A percentile compares a stretch with the other conserved stretches of the same genome.
These are phyloP conservation scores for Phortica okadai DNA, from an alignment of 2,888 invertebrate genomes.

Conservation along the genomic window DNA sequence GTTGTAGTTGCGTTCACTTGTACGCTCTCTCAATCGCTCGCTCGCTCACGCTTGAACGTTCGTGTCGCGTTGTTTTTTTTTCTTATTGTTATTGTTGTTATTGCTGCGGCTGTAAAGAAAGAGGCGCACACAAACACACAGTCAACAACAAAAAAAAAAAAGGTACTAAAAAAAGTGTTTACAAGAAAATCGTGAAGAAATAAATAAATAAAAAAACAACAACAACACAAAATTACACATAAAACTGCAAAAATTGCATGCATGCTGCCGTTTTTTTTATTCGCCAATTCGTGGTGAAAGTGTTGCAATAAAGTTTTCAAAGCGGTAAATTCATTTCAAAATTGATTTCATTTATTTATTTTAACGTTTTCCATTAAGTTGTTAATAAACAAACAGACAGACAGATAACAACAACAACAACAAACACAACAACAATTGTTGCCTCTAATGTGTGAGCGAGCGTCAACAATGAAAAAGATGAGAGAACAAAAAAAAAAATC, in stretches of 20 bases:
- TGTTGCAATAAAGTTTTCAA: constrained; percentile 20
- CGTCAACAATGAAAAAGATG: not conserved
- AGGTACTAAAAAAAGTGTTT: not conserved
- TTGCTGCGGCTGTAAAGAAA: not conserved
- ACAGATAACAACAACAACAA: not conserved
- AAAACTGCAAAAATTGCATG: constrained; percentile 22
- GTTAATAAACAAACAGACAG: not conserved
- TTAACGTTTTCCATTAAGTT: not conserved
- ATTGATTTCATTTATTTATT: not conserved
- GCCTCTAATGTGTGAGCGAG: not conserved
- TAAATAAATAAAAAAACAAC: not conserved
- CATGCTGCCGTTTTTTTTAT: not conserved
- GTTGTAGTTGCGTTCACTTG: not conserved
- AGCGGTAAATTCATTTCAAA: not conserved
- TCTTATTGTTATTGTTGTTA: not conserved
- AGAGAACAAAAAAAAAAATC: not conserved
- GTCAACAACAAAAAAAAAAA: not conserved
- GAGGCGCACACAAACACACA: not conserved
- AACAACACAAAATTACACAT: not conserved
- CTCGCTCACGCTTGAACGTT: not conserved
- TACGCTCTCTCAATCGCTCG: no score
- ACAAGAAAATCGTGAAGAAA: not conserved
- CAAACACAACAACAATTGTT: not conserved
- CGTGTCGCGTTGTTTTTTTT: no score
- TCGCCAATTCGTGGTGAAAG: constrained; percentile 15